Evolutionary conservation across 2,888 invertebrate genomes (phyloP).

Genomic region (Himalopsyche tibetana): DNA sequence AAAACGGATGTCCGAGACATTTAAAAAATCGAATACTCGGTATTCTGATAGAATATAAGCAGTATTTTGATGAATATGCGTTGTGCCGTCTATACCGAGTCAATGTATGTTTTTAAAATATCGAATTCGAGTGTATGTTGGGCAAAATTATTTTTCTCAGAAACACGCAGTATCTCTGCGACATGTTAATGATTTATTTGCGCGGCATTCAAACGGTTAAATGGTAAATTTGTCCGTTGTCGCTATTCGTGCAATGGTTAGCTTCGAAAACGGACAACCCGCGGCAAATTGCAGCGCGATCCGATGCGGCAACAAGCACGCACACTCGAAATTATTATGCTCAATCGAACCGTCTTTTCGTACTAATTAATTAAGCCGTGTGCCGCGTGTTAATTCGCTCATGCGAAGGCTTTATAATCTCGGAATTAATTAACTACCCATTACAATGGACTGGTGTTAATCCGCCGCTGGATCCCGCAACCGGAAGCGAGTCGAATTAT

Average conservation of each 20-base stretch:
- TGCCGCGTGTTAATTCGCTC: constrained; percentile 15
- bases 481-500: neutral
- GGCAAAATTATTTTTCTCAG: no score
- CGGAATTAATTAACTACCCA: constrained; percentile 10
- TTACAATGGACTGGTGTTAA: neutral
- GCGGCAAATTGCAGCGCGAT: neutral
- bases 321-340: constrained; percentile 5
- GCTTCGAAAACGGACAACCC: neutral
- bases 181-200: no score
- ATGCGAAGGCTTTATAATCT: constrained; percentile 12
- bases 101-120: no score
- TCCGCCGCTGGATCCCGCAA: neutral
- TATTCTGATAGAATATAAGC: no score
- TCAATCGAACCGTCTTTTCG: constrained; percentile 9
- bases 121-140: no score
- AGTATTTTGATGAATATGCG: no score
- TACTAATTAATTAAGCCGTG: neutral
- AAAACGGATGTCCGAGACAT: no score
- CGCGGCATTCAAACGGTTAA: no score
- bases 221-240: no score
- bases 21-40: no score
- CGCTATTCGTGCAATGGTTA: neutral
- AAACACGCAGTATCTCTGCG: no score
- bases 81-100: no score
- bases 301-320: neutral